A percentile compares a stretch with the other conserved stretches of the same genome.
Evolutionary conservation across 2,888 invertebrate species (phyloP).

Genomic region (Sarcophaga caerulescens): DNA sequence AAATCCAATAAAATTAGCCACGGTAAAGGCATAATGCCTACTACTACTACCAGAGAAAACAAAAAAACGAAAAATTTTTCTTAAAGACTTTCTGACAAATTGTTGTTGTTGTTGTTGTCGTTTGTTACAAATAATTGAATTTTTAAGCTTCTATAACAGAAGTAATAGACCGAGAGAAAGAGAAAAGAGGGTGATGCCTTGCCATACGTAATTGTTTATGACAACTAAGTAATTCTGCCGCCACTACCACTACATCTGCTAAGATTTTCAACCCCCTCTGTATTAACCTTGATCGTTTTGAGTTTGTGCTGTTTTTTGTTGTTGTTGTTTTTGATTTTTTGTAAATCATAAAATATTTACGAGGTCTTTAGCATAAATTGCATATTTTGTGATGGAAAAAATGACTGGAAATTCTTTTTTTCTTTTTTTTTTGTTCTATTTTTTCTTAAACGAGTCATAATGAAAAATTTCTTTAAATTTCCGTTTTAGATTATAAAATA

Average conservation of each 20-base stretch:
- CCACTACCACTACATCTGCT: not conserved
- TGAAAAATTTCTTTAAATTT: slow-evolving; percentile 61
- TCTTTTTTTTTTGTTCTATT: not conserved
- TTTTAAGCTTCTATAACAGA: slow-evolving; percentile 38
- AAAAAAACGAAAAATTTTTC: slow-evolving; percentile 34
- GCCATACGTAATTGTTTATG: slow-evolving; percentile 54
- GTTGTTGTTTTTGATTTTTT: slow-evolving; percentile 18
- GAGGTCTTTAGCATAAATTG: slow-evolving; percentile 63
- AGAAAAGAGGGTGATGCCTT: not conserved
- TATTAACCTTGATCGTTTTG: slow-evolving; percentile 42
- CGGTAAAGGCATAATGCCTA: not conserved
- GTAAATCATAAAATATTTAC: slow-evolving; percentile 65
- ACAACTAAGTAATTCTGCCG: slow-evolving; percentile 40
- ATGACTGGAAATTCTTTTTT: slow-evolving; percentile 14
- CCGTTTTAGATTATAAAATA: slow-evolving; percentile 57
- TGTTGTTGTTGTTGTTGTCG: not conserved
- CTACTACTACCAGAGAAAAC: not conserved
- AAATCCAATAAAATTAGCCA: slow-evolving; percentile 23
- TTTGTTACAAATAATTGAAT: slow-evolving; percentile 53
- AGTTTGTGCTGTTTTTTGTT: slow-evolving; percentile 6
- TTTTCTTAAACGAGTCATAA: slow-evolving; percentile 34
- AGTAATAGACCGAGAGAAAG: not conserved
- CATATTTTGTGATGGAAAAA: slow-evolving; percentile 52
- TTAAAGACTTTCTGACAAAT: not conserved
- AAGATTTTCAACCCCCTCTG: not conserved